Conservation (phyloP, 2,888 invertebrate species). For the Geotrupes spiniger region DNA sequence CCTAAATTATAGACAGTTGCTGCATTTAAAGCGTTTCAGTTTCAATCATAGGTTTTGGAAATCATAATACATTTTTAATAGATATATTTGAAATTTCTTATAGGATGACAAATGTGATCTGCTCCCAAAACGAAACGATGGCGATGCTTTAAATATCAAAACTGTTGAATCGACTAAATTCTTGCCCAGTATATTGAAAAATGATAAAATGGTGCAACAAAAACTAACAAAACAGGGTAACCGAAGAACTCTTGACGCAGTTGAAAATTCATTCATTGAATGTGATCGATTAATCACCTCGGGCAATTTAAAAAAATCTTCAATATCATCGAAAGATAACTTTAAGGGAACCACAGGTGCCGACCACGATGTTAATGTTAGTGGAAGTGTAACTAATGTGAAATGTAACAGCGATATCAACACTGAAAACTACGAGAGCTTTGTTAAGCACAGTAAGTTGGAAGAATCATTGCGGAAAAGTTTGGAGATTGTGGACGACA, state of each 20-base stretch:
- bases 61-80: too few species aligned
- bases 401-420: background rate
- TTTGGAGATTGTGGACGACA: background rate
- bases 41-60: too few species aligned
- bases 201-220: background rate
- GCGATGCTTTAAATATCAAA: too few species aligned
- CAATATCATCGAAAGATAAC: too few species aligned
- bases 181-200: conserved; percentile 8
- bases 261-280: background rate
- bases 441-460: background rate
- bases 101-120: too few species aligned
- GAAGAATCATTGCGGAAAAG: conserved; percentile 8
- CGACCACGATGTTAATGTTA: background rate
- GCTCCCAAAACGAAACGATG: too few species aligned
- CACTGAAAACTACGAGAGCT: background rate
- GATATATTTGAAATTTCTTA: too few species aligned
- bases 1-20: too few species aligned
- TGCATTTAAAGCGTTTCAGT: too few species aligned
- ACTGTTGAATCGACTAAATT: background rate
- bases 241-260: background rate
- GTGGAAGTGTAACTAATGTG: background rate
- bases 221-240: background rate
- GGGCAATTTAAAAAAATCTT: too few species aligned
- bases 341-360: background rate
- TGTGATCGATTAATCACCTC: background rate